Conservation (phyloP, 2,797 vertebrate genomes). For the Lophotriccus pileatus region DNA sequence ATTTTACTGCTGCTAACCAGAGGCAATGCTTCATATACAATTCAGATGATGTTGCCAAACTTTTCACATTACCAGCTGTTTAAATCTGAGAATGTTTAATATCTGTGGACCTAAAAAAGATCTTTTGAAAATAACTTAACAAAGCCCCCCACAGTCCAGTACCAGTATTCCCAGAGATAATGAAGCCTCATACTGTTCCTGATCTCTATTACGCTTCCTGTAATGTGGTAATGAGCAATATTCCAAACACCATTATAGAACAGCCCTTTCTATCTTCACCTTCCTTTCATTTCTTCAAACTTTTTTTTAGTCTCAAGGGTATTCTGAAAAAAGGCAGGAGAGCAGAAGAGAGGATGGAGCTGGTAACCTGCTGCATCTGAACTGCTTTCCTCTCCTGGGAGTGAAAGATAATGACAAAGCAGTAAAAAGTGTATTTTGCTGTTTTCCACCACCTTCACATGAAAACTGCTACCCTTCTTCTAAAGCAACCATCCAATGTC, state of each 20-base stretch:
- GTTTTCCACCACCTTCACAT: neutral
- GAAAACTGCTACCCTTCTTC: neutral
- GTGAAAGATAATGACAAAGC: neutral
- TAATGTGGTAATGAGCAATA: neutral
- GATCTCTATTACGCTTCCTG: neutral
- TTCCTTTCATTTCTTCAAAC: conserved; percentile 5
- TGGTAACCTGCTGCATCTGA: neutral
- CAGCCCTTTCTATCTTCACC: neutral
- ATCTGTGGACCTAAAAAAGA: conserved; percentile 3
- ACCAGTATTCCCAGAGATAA: neutral
- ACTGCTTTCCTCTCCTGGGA: neutral
- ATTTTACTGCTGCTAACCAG: conserved; percentile 68
- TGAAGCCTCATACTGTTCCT: neutral
- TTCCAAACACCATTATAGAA: neutral
- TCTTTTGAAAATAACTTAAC: neutral
- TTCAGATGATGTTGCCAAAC: conserved; percentile 50
- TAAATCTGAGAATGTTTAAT: conserved; percentile 42
- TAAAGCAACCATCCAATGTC: neutral
- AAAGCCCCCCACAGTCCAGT: neutral
- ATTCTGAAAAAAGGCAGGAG: neutral
- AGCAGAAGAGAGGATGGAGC: neutral
- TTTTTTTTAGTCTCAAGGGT: neutral
- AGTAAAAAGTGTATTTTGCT: neutral
- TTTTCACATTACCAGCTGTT: conserved; percentile 45
- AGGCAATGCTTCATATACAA: conserved; percentile 48